Percentiles rank a stretch among this genome's conserved stretches.
Conservation (phyloP, 2,113 vertebrate species). For the Jacana jacana region DNA sequence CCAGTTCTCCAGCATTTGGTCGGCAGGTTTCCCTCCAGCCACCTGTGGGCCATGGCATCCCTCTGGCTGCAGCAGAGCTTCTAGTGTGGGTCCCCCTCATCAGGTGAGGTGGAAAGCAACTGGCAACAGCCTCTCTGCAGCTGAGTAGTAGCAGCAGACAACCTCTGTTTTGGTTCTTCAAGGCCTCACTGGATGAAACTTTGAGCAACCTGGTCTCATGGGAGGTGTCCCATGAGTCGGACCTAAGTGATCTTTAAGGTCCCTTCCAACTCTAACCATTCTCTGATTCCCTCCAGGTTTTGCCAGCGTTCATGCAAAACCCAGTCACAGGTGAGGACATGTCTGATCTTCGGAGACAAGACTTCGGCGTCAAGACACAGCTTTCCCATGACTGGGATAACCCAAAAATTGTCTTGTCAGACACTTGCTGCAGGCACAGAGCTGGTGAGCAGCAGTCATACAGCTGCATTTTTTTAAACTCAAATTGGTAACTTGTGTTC, state of each 20-base stretch:
- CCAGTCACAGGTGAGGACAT: fast-evolving
- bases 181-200: neutral
- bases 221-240: neutral
- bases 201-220: neutral
- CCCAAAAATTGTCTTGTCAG: neutral
- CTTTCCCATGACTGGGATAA: neutral
- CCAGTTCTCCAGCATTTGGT: fast-evolving
- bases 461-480: neutral
- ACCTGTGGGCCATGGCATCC: neutral
- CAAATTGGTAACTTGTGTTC: neutral
- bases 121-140: neutral
- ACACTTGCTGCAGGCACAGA: fast-evolving
- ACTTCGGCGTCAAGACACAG: neutral
- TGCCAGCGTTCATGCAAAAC: neutral
- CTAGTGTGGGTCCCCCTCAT: fast-evolving
- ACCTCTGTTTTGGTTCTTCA: neutral
- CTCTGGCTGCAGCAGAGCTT: neutral
- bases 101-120: neutral
- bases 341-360: neutral
- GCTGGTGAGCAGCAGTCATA: neutral
- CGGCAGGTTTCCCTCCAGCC: neutral
- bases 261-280: neutral
- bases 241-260: neutral
- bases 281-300: neutral
- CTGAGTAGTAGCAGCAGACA: neutral